A percentile compares a stretch with the other conserved stretches of the same genome.
phyloP scores from a whole-genome alignment of 2,797 vertebrate species.

The Bradypus variegatus region DNA sequence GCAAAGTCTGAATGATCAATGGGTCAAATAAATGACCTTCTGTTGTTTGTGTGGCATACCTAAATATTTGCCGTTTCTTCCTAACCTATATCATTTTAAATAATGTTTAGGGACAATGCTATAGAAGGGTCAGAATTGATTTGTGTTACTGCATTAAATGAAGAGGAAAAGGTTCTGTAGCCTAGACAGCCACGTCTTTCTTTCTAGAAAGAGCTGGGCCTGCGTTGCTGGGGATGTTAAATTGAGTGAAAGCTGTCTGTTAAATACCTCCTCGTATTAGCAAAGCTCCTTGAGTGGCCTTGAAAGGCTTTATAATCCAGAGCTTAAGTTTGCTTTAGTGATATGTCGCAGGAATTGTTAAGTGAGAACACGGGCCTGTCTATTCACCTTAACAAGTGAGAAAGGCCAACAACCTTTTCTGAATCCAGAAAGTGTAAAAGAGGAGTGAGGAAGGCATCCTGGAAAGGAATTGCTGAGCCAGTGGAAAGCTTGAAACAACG shows the following conservation, averaged over 20 bases:
- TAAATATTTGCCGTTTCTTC: neutral
- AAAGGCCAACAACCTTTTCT: neutral
- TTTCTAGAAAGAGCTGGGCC: neutral
- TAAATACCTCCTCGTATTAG: neutral
- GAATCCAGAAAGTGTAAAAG: neutral
- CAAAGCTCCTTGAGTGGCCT: constrained; percentile 44
- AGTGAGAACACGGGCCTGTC: constrained; percentile 14
- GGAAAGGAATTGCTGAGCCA: neutral
- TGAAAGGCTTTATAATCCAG: constrained; percentile 35
- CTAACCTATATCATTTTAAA: neutral
- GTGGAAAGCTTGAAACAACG: neutral
- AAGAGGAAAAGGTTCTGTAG: neutral
- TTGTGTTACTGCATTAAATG: neutral
- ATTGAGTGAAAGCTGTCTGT: constrained; percentile 16
- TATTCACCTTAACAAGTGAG: neutral
- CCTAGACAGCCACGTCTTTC: neutral
- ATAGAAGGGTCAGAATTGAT: neutral
- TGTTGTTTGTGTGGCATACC: neutral
- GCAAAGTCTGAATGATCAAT: neutral
- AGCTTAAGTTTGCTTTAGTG: constrained; percentile 23
- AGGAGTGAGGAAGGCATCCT: neutral
- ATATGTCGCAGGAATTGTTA: neutral
- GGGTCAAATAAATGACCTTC: neutral
- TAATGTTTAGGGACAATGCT: neutral
- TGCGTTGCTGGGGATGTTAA: neutral